Conservation (phyloP, 2,888 invertebrate genomes). For the Hipparchia sbordonii region DNA sequence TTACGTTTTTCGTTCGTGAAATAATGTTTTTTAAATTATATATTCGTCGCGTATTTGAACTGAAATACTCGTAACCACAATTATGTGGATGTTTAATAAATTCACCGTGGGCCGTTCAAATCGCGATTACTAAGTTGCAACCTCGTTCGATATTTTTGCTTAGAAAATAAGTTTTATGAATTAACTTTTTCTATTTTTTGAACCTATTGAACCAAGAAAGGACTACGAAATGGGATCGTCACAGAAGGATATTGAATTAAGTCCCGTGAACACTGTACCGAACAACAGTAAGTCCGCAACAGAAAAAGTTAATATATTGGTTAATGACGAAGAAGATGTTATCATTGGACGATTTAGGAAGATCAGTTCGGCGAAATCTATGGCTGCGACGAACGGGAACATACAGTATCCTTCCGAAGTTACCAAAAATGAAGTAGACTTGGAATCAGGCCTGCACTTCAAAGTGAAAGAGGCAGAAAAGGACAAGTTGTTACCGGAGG, state of each 20-base stretch:
- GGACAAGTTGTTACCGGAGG: constrained; percentile 60
- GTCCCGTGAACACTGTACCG: constrained; percentile 61
- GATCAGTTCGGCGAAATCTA: constrained; percentile 80
- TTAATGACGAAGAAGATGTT: constrained; percentile 73
- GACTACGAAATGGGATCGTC: constrained; percentile 58
- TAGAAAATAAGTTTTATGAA: constrained; percentile 39
- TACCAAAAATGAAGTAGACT: constrained; percentile 58
- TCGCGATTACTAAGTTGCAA: background rate
- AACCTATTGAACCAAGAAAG: background rate
- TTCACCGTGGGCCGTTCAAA: background rate
- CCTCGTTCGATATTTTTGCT: constrained; percentile 5
- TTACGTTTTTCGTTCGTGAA: background rate
- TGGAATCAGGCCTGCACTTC: constrained; percentile 70
- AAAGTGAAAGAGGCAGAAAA: constrained; percentile 59
- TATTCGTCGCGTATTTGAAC: background rate
- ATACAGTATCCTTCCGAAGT: constrained; percentile 71
- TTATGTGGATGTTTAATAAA: background rate
- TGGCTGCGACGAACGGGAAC: constrained; percentile 79
- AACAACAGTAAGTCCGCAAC: constrained; percentile 45
- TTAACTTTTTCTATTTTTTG: constrained; percentile 35
- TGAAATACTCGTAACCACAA: background rate
- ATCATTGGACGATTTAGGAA: constrained; percentile 79
- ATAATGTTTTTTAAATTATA: background rate
- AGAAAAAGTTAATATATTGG: constrained; percentile 55
- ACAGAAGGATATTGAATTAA: constrained; percentile 74